A percentile compares a stretch with the other conserved stretches of the same genome.
These are phyloP conservation scores for Tetranychus urticae DNA, from an alignment of 1,140 invertebrate species.

Conservation along the genomic window DNA sequence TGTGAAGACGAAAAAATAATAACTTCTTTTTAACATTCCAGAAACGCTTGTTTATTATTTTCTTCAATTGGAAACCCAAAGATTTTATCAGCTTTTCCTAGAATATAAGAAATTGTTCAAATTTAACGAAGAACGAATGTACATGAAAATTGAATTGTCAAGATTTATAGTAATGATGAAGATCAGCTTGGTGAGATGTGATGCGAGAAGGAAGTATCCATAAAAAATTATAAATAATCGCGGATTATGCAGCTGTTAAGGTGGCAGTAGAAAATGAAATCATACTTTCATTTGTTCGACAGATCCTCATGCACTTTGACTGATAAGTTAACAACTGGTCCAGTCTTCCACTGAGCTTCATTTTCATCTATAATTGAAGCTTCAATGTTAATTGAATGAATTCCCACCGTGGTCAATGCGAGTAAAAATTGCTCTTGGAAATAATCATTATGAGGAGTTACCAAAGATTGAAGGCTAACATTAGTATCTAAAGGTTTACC, in stretches of 20 bases:
- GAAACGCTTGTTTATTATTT: too few relatives aligned
- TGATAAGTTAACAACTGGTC: conserved; percentile 25
- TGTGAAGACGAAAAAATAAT: too few relatives aligned
- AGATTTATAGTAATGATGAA: too few relatives aligned
- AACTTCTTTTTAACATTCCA: too few relatives aligned
- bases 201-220: too few relatives aligned
- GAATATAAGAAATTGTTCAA: too few relatives aligned
- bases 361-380: conserved; percentile 43
- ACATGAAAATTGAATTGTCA: too few relatives aligned
- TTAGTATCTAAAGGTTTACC: conserved; percentile 19
- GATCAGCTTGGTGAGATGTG: too few relatives aligned
- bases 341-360: conserved; percentile 46
- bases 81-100: too few relatives aligned
- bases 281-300: not conserved
- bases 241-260: not conserved
- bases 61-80: too few relatives aligned
- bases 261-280: not conserved
- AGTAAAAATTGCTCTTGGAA: conserved; percentile 51
- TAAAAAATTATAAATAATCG: too few relatives aligned
- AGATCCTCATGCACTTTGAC: conserved; percentile 6
- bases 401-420: conserved; percentile 24
- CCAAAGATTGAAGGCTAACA: conserved; percentile 31
- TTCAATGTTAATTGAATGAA: conserved; percentile 35
- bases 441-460: conserved; percentile 49
- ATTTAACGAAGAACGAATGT: too few relatives aligned